These are phyloP conservation scores for Loriculus beryllinus DNA, from an alignment of 2,797 vertebrate genomes.

Conservation along the genomic window DNA sequence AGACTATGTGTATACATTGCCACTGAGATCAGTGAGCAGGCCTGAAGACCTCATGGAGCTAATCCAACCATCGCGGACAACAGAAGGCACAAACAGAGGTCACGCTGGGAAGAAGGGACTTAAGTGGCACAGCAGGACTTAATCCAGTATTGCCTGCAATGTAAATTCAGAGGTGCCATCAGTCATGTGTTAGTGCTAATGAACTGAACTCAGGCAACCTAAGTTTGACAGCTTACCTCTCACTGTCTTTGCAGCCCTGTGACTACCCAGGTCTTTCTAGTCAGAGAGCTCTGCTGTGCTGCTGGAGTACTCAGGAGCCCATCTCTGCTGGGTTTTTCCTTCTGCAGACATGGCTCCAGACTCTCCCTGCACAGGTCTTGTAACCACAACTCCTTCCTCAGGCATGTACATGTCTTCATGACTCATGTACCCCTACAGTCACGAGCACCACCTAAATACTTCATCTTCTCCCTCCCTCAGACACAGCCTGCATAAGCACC, in stretches of 20 bases:
- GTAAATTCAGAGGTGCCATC: neutral
- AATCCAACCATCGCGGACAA: neutral
- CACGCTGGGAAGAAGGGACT: neutral
- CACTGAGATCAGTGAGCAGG: neutral
- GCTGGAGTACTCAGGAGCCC: neutral
- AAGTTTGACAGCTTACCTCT: neutral
- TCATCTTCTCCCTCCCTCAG: neutral
- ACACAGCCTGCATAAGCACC: neutral
- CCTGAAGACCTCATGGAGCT: neutral
- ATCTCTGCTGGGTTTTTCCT: neutral
- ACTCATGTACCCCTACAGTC: neutral
- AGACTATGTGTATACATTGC: neutral
- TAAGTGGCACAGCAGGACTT: too few species aligned
- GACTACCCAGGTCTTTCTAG: neutral
- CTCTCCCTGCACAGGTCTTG: neutral
- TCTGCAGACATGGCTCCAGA: neutral
- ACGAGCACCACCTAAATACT: neutral
- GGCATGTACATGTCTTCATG: neutral
- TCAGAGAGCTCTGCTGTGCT: neutral
- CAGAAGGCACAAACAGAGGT: rapidly evolving
- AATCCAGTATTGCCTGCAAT: neutral
- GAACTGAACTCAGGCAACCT: neutral
- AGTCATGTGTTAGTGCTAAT: neutral
- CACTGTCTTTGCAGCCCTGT: neutral
- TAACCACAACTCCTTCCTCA: neutral